Percentiles rank a stretch among this genome's conserved stretches.
Conservation (phyloP, 2,797 vertebrate genomes). For the Perodicticus potto region DNA sequence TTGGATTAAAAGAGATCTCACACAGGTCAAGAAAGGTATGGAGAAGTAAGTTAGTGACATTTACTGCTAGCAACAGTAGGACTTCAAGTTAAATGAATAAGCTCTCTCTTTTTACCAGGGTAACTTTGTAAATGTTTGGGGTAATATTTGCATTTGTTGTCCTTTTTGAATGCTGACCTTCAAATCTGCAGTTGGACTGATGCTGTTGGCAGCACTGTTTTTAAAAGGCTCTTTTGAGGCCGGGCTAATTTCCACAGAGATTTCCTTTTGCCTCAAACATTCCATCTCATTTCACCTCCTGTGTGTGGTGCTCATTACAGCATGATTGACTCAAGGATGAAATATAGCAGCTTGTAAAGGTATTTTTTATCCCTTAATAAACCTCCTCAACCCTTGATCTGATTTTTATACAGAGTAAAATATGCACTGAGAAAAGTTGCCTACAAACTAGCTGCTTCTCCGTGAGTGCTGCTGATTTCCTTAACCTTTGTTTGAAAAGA, state of each 20-base stretch:
- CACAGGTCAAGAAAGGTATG: slow-evolving; percentile 49
- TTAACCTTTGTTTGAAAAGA: slow-evolving; percentile 58
- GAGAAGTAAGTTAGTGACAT: slow-evolving; percentile 58
- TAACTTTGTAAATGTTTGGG: slow-evolving; percentile 68
- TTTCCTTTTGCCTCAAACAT: slow-evolving; percentile 75
- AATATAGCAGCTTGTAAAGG: slow-evolving; percentile 65
- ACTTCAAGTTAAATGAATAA: slow-evolving; percentile 21
- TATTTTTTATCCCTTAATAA: slow-evolving; percentile 61
- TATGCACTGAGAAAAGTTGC: neutral
- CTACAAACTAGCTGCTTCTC: neutral
- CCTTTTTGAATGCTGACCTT: slow-evolving; percentile 74
- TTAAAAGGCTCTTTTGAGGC: slow-evolving; percentile 75
- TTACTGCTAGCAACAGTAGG: slow-evolving; percentile 44
- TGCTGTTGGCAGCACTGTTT: slow-evolving; percentile 66
- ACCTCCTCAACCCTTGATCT: slow-evolving; percentile 66
- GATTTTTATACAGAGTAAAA: slow-evolving; percentile 58
- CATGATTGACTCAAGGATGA: slow-evolving; percentile 75
- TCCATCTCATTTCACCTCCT: slow-evolving; percentile 72
- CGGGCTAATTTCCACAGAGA: slow-evolving; percentile 74
- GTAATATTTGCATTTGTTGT: slow-evolving; percentile 70
- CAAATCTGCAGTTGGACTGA: slow-evolving; percentile 58
- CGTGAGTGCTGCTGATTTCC: neutral
- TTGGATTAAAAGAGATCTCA: slow-evolving; percentile 31
- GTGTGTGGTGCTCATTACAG: slow-evolving; percentile 70
- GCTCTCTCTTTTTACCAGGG: slow-evolving; percentile 34